Percentiles rank a stretch among this genome's conserved stretches.
Conservation (phyloP, 2,888 invertebrate species). For the Listrodromus nycthemerus region DNA sequence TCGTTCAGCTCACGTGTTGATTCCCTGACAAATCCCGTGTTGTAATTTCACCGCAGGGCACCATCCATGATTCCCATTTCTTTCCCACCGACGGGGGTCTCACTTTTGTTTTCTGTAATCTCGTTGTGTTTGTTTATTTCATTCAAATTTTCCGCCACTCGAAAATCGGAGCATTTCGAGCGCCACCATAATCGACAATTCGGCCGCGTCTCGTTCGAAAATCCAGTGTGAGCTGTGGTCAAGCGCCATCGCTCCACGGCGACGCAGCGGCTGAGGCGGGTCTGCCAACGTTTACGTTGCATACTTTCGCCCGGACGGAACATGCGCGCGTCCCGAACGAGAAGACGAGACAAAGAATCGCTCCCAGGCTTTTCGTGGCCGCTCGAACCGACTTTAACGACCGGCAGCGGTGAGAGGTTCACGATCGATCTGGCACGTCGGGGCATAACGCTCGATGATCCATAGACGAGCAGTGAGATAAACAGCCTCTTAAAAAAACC, state of each 20-base stretch:
- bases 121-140: too few species aligned
- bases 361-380: conserved; percentile 6
- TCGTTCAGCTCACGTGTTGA: not conserved
- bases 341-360: conserved; percentile 2
- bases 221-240: not conserved
- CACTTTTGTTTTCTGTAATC: too few species aligned
- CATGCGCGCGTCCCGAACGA: not conserved
- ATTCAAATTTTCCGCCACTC: too few species aligned
- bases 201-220: too few species aligned
- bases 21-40: not conserved
- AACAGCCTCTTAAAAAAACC: too few species aligned
- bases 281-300: not conserved
- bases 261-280: not conserved
- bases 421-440: not conserved
- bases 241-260: not conserved
- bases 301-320: conserved; percentile 8
- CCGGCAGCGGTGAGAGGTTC: not conserved
- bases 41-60: not conserved
- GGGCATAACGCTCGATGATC: not conserved
- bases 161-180: too few species aligned
- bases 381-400: conserved; percentile 1
- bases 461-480: not conserved
- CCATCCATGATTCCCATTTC: not conserved
- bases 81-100: not conserved
- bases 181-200: too few species aligned